Conservation (phyloP, 2,113 vertebrate species). For the Mungos mungo region DNA sequence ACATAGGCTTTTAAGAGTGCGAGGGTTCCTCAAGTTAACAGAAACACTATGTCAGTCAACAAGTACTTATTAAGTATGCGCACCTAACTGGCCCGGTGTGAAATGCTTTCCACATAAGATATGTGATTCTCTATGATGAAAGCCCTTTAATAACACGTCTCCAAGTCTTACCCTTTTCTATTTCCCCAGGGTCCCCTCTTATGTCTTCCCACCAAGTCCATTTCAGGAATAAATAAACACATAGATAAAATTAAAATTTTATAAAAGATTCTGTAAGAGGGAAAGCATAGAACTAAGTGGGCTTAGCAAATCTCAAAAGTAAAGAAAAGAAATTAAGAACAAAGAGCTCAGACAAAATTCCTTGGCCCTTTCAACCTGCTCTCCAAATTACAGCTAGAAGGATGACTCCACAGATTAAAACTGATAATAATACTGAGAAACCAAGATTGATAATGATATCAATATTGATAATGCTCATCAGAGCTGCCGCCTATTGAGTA, state of each 20-base stretch:
- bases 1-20: neutral
- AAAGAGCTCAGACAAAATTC: neutral
- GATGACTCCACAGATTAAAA: neutral
- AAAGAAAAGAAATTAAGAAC: slow-evolving; percentile 35
- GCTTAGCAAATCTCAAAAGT: neutral
- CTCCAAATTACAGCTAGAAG: neutral
- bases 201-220: neutral
- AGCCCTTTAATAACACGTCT: neutral
- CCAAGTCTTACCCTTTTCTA: neutral
- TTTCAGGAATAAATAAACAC: slow-evolving; percentile 23
- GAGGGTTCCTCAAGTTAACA: neutral
- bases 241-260: neutral
- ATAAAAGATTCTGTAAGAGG: neutral
- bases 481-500: neutral
- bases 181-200: neutral
- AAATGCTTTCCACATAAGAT: neutral
- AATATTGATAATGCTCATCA: neutral
- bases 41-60: slow-evolving; percentile 35
- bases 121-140: neutral
- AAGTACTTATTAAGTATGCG: neutral
- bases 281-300: neutral
- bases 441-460: neutral
- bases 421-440: neutral
- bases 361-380: neutral
- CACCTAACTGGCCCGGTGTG: neutral